Evolutionary conservation across 2,888 invertebrate genomes (phyloP), one percentile per base, ranked within the genome.

Genomic region (Exephanes ischioxanthus): DNA sequence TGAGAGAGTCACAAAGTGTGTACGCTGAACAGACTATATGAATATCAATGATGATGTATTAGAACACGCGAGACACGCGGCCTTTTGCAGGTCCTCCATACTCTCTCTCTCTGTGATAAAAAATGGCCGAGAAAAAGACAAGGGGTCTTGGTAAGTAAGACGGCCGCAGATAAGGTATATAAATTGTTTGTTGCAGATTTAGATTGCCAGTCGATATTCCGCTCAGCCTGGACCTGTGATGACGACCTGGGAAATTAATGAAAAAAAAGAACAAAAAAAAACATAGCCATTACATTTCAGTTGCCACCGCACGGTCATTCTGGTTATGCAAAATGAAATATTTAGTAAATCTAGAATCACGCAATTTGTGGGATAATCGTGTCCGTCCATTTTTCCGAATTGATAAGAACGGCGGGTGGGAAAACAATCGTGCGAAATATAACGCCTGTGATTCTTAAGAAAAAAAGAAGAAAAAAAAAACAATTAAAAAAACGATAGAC

Each of bases 31-130:
- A 92, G 91, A 93, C 92, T 92, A 90, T 93, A 92, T 92, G 92
- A 91, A 93, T 93, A 92, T 93, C 92, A 93, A 89, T 93, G 93
- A 93, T 92, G 93, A 93, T 93, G 92, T 93, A 93, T 93, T 93
- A 92, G 93, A 93, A 92, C 92, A 92, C 90, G 91, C 90, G 92
- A 92, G 91, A 91, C 92, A 93, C 91, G 93, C 93, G 93, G 93
- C 93, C 93, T 93, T 93, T 93, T 93, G 93, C 93, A 94, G 93
- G 93, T 93, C 93, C 90, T 86, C 86, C 86, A 81, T 80, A 51
- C 63, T 67, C 53, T 55, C 51, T 55, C 51, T 51, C 53, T 55
- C 66, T 76, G 76, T 89, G 88, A 88, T 86, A 73, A 76, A 86
- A 80, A 80, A 68, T 81, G 83, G 80, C 80, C 53, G 83, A 85